These are phyloP conservation scores for Dinocampus coccinellae DNA, from an alignment of 2,888 invertebrate genomes.

Conservation along the genomic window DNA sequence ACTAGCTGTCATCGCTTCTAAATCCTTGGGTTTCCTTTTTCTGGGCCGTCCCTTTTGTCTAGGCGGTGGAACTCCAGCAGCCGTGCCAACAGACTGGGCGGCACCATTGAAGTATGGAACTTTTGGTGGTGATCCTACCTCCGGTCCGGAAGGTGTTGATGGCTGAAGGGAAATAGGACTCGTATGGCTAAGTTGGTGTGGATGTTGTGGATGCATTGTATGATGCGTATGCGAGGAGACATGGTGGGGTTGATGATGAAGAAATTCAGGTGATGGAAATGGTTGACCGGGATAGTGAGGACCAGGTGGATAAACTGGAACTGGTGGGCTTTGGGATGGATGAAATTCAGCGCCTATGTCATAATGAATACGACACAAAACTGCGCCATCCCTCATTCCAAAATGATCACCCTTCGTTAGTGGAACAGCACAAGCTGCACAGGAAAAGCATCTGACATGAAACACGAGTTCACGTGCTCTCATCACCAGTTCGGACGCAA, in stretches of 20 bases:
- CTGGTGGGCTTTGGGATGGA: constrained; percentile 66
- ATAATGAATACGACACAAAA: constrained; percentile 86
- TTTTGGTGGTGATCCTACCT: constrained; percentile 67
- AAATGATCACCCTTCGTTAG: constrained; percentile 95
- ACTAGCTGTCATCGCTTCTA: constrained; percentile 87
- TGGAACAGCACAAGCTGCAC: constrained; percentile 87
- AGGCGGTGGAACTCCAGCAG: constrained; percentile 73
- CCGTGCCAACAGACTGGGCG: constrained; percentile 69
- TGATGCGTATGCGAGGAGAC: constrained; percentile 56
- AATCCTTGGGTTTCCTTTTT: constrained; percentile 92
- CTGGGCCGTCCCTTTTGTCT: constrained; percentile 93
- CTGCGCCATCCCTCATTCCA: constrained; percentile 89
- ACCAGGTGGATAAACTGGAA: constrained; percentile 66
- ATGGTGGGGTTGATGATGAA: constrained; percentile 66
- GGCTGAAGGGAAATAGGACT: constrained; percentile 71
- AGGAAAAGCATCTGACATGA: constrained; percentile 95
- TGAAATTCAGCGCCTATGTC: constrained; percentile 71
- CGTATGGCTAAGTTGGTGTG: constrained; percentile 62
- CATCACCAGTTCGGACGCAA: constrained; percentile 95
- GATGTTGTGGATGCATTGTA: constrained; percentile 70
- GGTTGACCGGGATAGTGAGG: constrained; percentile 73
- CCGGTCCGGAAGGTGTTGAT: constrained; percentile 73
- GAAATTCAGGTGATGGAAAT: constrained; percentile 71
- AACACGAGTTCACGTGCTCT: constrained; percentile 92
- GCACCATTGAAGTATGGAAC: constrained; percentile 74